phyloP scores from a whole-genome alignment of 2,113 vertebrate species.

The Cathartes aura region DNA sequence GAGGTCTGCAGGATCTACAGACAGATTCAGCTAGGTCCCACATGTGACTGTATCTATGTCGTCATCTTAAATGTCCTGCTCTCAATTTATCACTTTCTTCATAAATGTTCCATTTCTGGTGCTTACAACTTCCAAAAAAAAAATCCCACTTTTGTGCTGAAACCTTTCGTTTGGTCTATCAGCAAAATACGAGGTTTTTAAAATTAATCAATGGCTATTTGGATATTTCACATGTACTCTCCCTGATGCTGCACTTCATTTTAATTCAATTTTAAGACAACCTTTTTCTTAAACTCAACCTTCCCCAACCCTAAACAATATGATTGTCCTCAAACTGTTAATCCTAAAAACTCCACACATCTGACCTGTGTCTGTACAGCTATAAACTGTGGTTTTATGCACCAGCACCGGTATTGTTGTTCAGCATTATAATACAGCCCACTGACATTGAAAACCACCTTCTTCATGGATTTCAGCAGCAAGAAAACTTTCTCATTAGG shows the following conservation, averaged over 20 bases:
- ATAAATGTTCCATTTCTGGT: background rate
- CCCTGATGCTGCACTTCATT: background rate
- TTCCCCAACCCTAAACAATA: background rate
- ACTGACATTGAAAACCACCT: slow-evolving; percentile 48
- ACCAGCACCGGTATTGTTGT: background rate
- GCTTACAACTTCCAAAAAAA: background rate
- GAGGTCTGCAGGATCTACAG: background rate
- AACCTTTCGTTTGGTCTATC: background rate
- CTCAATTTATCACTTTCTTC: background rate
- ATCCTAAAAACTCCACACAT: background rate
- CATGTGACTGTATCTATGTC: background rate
- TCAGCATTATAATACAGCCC: background rate
- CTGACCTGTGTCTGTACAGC: background rate
- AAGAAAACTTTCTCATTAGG: slow-evolving; percentile 30
- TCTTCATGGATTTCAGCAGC: background rate
- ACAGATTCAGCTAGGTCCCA: background rate
- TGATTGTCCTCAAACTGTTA: background rate
- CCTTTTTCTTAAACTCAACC: background rate
- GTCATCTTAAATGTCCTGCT: background rate
- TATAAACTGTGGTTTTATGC: background rate
- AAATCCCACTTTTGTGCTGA: background rate
- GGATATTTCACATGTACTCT: background rate
- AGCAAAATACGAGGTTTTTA: background rate
- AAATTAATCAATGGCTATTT: background rate
- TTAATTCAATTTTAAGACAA: background rate